Conservation (phyloP, 2,888 invertebrate species). For the Eupithecia tripunctaria region DNA sequence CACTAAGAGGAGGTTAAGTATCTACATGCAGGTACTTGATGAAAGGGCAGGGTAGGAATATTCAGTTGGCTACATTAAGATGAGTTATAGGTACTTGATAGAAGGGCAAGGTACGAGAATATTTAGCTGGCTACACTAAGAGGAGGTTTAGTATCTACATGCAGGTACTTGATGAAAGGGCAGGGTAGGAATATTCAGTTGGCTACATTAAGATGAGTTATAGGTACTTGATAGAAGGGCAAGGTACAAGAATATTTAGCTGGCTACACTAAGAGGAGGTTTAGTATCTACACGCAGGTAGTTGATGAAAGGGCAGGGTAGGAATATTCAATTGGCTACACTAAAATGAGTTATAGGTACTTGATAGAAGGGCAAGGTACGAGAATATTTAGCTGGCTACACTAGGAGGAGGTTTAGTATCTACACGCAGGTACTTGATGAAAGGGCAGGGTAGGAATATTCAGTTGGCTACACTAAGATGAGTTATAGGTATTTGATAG, state of each 20-base stretch:
- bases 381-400: background rate
- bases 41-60: background rate
- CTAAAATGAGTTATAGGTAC: background rate
- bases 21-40: background rate
- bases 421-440: background rate
- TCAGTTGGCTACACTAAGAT: background rate
- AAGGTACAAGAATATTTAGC: background rate
- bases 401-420: background rate
- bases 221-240: background rate
- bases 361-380: background rate
- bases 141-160: background rate
- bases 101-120: background rate
- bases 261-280: background rate
- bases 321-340: background rate
- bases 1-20: background rate
- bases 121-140: background rate
- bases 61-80: background rate
- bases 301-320: background rate
- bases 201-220: background rate
- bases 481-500: background rate
- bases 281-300: background rate
- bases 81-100: background rate
- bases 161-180: background rate
- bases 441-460: background rate
- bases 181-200: background rate